Evolutionary conservation across 2,888 invertebrate genomes (phyloP).

Genomic region (Pardosa pseudoannulata): DNA sequence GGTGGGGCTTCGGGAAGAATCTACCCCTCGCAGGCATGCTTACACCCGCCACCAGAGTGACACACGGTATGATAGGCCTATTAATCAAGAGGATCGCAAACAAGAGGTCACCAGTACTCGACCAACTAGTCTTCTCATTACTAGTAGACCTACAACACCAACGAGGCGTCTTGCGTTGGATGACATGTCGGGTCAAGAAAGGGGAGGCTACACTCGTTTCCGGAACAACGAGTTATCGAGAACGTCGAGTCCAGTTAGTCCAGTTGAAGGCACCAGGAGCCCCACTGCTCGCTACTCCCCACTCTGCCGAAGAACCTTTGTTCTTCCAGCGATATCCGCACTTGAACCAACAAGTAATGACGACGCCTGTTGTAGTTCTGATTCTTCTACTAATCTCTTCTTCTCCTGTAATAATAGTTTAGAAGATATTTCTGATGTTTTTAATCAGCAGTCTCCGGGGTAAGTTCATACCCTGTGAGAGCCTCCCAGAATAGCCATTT

Average conservation of each 20-base stretch:
- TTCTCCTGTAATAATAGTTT: conserved; percentile 71
- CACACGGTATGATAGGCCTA: conserved; percentile 71
- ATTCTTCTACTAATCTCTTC: conserved; percentile 67
- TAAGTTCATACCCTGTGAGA: conserved; percentile 46
- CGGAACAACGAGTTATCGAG: conserved; percentile 69
- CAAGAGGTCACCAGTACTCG: conserved; percentile 26
- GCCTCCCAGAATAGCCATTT: conserved; percentile 8
- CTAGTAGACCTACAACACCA: conserved; percentile 37
- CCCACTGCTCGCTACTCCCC: conserved; percentile 71
- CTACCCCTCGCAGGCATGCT: conserved; percentile 41
- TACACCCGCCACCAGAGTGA: conserved; percentile 72
- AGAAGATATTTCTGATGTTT: conserved; percentile 50
- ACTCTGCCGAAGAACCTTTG: conserved; percentile 61
- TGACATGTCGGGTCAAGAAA: conserved; percentile 73
- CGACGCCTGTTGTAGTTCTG: conserved; percentile 64
- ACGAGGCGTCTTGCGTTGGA: conserved; percentile 69
- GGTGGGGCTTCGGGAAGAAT: conserved; percentile 54
- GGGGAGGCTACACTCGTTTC: conserved; percentile 74
- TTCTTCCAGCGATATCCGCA: conserved; percentile 48
- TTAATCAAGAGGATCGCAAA: conserved; percentile 13
- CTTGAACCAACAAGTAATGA: conserved; percentile 72
- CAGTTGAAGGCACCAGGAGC: conserved; percentile 64
- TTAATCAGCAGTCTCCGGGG: conserved; percentile 23
- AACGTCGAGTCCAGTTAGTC: conserved; percentile 67
- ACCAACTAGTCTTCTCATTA: conserved; percentile 32